Evolutionary conservation across 2,888 invertebrate genomes (phyloP), one percentile per base, ranked within the genome.

Genomic region (Oscheius sp.): DNA sequence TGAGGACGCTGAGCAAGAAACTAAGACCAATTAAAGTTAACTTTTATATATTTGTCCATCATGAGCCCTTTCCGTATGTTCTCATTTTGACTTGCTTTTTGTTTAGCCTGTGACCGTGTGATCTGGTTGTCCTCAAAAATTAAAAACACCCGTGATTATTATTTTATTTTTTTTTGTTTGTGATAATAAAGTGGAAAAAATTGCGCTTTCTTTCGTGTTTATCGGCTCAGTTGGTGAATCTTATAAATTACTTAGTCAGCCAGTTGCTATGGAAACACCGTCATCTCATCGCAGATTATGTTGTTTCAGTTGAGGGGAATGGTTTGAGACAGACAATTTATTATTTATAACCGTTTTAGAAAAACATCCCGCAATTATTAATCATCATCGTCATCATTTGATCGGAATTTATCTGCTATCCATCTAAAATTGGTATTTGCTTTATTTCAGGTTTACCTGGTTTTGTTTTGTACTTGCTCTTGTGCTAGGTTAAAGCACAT

Each of bases 401-500:
- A 80, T 6, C 79, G 71, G 75, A 84, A 84, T 61, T 84, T 83
- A 61, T 82, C 80, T 8, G 84, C 81, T 51, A 84, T 77, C 84
- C 84, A 78, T 67, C 78, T 74, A 63, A 61, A 70, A 70, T 22
- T 5, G 12, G 3, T 22, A 20, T 49, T 22, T 17, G 12, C 3
- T 24, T 3, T 9, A 5, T 24, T 4, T 12, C 47, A 6, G 78
- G 17, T 70, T 71, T 8, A 78, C 54, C 12, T 44, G 17, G 9
- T 24, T 20, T 41, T 44, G 20, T 32, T 47, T 22, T 47, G 47
- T 22, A 47, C 47, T 24, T 47, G 47, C 24, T 85, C 85, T 44
- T 85, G 95, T 49, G 95, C 94, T 85, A 95, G 89, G 89, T 95
- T 95, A 88, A 95, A 95, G 82, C 94, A 94, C 95, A 95, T 96